Conservation (phyloP, 92 coral and sea anemone species). For the Metridium senile region DNA sequence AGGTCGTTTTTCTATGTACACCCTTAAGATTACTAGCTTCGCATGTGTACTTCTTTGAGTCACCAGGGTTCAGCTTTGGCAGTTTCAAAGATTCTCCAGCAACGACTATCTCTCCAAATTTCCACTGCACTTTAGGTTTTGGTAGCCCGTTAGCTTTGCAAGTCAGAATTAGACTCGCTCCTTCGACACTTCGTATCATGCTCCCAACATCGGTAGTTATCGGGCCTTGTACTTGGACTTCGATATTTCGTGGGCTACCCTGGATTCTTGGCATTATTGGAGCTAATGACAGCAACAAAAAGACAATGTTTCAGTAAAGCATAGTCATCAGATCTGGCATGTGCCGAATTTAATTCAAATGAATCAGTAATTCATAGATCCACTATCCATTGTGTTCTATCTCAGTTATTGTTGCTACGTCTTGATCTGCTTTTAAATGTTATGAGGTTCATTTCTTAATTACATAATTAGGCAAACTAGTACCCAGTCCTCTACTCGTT, state of each 20-base stretch:
- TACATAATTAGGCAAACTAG: too few relatives aligned
- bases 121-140: constrained; percentile 69
- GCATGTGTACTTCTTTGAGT: constrained; percentile 73
- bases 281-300: constrained; percentile 26
- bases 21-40: constrained; percentile 72
- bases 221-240: constrained; percentile 32
- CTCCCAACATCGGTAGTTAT: constrained; percentile 66
- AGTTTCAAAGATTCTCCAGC: constrained; percentile 43
- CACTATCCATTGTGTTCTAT: too few relatives aligned
- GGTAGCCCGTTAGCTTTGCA: constrained; percentile 75
- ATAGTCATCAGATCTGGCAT: too few relatives aligned
- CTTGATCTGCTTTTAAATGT: too few relatives aligned
- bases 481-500: not conserved
- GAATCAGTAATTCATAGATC: too few relatives aligned
- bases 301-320: too few relatives aligned
- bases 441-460: too few relatives aligned
- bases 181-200: constrained; percentile 52
- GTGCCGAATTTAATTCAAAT: too few relatives aligned
- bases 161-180: constrained; percentile 57
- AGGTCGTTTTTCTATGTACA: constrained; percentile 54
- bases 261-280: constrained; percentile 63
- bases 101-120: constrained; percentile 49
- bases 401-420: too few relatives aligned
- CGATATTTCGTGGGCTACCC: constrained; percentile 50
- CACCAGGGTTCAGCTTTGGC: constrained; percentile 41